Evolutionary conservation across 2,797 vertebrate species (phyloP), one percentile per base, ranked within the genome.

Genomic region (Hippocampus kuda): DNA sequence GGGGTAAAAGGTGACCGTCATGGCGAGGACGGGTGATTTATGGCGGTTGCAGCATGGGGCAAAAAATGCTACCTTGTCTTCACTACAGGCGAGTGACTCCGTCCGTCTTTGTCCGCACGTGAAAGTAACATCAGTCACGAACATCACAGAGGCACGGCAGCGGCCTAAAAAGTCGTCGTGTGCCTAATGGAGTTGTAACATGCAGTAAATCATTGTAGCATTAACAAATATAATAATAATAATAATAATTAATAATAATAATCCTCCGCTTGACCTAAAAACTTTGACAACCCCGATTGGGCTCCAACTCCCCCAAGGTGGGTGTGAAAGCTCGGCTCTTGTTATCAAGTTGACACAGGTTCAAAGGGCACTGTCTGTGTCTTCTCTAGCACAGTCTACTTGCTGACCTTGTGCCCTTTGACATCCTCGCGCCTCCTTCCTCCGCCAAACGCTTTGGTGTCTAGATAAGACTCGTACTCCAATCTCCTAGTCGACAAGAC

Each of bases 291-390:
- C 5, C 49, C 6, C 49, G 5, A 20, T 51, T 51, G 18, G 46
- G 16, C 46, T 48, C 13, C 46, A 5, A 53, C 49, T 22, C 20
- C 7, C 20, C 11, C 11, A 53, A n/a, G 51, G 68, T 57, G 56
- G 73, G 69, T 81, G 83, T 72, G 77, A 79, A 79, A 83, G 81
- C 82, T 66, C 65, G 78, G 73, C 71, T 82, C 75, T 70, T 76
- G 71, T 86, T 84, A 86, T 84, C 78, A 75, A 79, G 78, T 82
- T 86, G 77, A 30, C 68, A 3, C 54, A 56, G 82, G 85, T 86
- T 76, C 77, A 81, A 83, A 81, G 87, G 83, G 84, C 38, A 65
- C 69, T 70, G 78, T 82, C 87, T 86, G 88, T 72, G 81, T 89
- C 85, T 85, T 86, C 81, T 89, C 86, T 65, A 11, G 72, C 78